Evolutionary conservation across 37 sponge, comb jelly and placozoan genomes (phyloP).

Genomic region (Cliona cf. orientalis): DNA sequence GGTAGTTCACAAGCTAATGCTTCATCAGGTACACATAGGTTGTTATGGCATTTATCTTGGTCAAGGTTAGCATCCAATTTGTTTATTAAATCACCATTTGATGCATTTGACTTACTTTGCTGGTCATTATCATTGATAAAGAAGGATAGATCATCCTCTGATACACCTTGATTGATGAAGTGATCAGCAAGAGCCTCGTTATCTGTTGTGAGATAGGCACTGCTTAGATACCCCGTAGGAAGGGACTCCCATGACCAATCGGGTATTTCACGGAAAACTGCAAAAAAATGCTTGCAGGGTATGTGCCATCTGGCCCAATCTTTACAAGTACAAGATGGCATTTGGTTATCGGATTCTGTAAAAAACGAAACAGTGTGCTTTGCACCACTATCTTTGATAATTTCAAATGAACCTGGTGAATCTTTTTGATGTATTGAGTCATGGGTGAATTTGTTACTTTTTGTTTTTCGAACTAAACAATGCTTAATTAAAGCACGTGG

Average conservation of each 20-base stretch:
- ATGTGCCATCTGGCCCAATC: too few relatives aligned
- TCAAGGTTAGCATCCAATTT: not conserved
- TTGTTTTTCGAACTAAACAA: not conserved
- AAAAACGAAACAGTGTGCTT: not conserved
- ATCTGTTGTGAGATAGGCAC: constrained; percentile 2
- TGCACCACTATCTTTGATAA: not conserved
- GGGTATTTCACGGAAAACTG: not conserved
- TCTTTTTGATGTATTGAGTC: not conserved
- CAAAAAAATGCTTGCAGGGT: not conserved
- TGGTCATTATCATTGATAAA: not conserved
- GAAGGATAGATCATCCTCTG: not conserved
- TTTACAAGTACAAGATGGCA: not conserved
- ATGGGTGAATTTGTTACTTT: not conserved
- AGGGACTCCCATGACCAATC: not conserved
- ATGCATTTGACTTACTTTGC: not conserved
- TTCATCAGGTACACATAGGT: not conserved
- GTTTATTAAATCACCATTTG: not conserved
- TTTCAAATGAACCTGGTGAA: not conserved
- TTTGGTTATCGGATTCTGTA: not conserved
- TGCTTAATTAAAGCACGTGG: constrained; percentile 11
- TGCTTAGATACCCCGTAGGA: not conserved
- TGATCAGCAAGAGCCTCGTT: not conserved
- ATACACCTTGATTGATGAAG: constrained; percentile 6
- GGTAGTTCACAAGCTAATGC: not conserved
- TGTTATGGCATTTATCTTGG: not conserved